A percentile compares a stretch with the other conserved stretches of the same genome.
Conservation (phyloP, 2,797 vertebrate genomes). For the Acropternis orthonyx region DNA sequence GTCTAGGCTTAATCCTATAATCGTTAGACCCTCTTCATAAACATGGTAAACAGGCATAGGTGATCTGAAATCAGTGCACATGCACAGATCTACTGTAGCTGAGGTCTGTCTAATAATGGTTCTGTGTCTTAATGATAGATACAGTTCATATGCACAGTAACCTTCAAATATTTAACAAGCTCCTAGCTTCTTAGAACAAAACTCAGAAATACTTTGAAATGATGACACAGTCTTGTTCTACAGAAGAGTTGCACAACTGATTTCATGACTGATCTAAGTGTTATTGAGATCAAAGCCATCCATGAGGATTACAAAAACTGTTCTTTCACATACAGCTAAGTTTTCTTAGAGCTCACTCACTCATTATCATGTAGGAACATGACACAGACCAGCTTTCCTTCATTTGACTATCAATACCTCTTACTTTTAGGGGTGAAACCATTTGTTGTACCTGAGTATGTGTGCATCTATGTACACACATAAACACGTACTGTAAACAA, state of each 20-base stretch:
- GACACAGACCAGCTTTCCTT: not conserved
- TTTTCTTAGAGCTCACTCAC: not conserved
- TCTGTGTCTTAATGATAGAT: not conserved
- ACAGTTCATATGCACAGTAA: not conserved
- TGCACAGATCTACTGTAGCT: not conserved
- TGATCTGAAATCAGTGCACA: not conserved
- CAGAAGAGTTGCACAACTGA: not conserved
- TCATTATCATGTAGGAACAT: not conserved
- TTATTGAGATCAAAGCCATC: not conserved
- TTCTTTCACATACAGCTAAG: not conserved
- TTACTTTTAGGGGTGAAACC: not conserved
- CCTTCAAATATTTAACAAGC: not conserved
- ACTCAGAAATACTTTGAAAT: not conserved
- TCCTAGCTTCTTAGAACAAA: not conserved
- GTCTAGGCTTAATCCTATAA: not conserved
- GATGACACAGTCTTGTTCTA: not conserved
- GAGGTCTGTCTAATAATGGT: not conserved
- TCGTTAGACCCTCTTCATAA: not conserved
- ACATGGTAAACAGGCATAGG: not conserved
- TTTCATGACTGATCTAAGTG: not conserved
- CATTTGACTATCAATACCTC: not conserved
- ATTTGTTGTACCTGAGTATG: not conserved
- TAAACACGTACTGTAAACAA: not conserved
- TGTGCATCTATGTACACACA: not conserved
- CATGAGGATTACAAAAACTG: not conserved